Evolutionary conservation across 2,797 vertebrate species (phyloP), one percentile per base, ranked within the genome.

Genomic region (Cercopithecus diana): DNA sequence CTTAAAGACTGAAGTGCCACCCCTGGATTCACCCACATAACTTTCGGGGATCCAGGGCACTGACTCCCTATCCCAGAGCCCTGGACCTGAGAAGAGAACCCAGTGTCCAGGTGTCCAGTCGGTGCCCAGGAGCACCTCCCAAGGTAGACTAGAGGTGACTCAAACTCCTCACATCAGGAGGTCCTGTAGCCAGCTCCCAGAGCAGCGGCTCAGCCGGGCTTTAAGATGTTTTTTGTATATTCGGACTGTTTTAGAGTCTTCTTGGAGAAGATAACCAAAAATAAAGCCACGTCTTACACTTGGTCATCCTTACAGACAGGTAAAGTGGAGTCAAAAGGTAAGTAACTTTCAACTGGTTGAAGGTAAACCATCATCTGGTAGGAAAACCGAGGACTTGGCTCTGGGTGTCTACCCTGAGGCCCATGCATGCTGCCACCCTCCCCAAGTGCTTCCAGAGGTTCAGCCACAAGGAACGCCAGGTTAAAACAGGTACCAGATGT

Each of bases 271-370:
- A 64, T 43, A 36, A 19, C 33, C 33, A 81, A 39, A 61, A 39
- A 50, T 6, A 77, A 77, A 48, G 55, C 28, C 15, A 28, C 28
- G 5, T 33, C 11, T 83, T 55, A n/a, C 20, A 0, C 6, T 39
- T 12, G 70, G 28, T 1, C 14, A 15, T 41, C 50, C 58, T 58
- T 57, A n/a, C 20, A 22, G 24, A 24, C 1, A 4, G 43, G 9
- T 57, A 52, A 61, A 64, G 28, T 4, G 17, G n/a, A 70, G 39
- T 15, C 2, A 1, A 57, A 82, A 57, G n/a, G 7, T 26, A 10
- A 1, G 0, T 17, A 45, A 26, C 30, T 67, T 52, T 41, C 22
- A 0, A 2, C 2, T 19, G 1, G 5, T 33, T 58, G 58, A 72
- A 24, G n/a, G 28, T 48, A 50, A 76, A 50, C 33, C 39, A 50